These are phyloP conservation scores for Syritta pipiens DNA, from an alignment of 2,888 invertebrate species.

Conservation along the genomic window DNA sequence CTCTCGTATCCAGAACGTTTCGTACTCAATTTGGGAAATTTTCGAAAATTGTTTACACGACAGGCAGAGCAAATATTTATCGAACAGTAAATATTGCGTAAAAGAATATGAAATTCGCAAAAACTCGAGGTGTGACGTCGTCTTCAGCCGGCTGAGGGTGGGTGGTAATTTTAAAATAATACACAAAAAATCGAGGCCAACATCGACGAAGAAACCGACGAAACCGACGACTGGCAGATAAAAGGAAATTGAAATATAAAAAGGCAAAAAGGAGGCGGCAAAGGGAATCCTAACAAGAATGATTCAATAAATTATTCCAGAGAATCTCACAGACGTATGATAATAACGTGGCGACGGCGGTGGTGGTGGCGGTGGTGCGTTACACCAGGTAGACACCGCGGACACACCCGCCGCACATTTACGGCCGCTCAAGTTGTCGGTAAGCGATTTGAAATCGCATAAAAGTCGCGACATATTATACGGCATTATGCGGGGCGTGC, in stretches of 20 bases:
- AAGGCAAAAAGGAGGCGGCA: neutral
- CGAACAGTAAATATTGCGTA: slow-evolving; percentile 48
- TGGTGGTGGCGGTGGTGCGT: too few species aligned
- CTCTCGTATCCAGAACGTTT: slow-evolving; percentile 36
- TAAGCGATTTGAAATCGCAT: slow-evolving; percentile 20
- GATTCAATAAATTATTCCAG: slow-evolving; percentile 55
- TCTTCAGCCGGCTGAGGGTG: too few species aligned
- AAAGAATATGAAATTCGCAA: slow-evolving; percentile 11
- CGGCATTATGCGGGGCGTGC: neutral
- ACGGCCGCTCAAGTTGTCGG: slow-evolving; percentile 24
- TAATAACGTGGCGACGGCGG: slow-evolving; percentile 12
- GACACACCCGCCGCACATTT: neutral
- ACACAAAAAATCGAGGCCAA: too few species aligned
- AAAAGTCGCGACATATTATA: slow-evolving; percentile 22
- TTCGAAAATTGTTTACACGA: slow-evolving; percentile 55
- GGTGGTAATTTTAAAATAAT: slow-evolving; percentile 15
- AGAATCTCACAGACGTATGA: slow-evolving; percentile 40
- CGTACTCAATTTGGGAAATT: slow-evolving; percentile 35
- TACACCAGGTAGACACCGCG: slow-evolving; percentile 25
- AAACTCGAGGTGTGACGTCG: neutral
- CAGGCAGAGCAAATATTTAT: slow-evolving; percentile 57
- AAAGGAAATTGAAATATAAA: neutral
- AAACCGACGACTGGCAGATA: too few species aligned
- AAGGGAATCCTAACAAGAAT: slow-evolving; percentile 25
- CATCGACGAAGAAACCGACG: too few species aligned